Evolutionary conservation across 2,888 invertebrate species (phyloP), one percentile per base, ranked within the genome.

Genomic region (Atrina japonica): DNA sequence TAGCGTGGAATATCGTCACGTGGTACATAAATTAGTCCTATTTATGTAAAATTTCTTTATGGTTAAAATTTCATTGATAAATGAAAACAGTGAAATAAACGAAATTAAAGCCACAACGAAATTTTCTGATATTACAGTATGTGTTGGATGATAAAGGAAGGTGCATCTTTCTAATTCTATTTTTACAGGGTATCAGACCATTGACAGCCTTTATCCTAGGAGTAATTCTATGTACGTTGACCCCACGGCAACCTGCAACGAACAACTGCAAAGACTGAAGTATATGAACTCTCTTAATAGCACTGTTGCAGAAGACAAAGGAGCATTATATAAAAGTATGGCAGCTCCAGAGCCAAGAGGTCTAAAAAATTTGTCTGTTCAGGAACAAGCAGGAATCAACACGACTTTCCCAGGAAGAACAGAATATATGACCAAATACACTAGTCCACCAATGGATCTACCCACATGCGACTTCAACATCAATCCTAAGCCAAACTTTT

Each of bases 341-440:
- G 64, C 65, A 18, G 58, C 49, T 35, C 53, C 76, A 18, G 50
- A 67, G 41, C 70, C 73, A 16, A 60, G 77, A 7, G 78, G 79
- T 16, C 76, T 77, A 43, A 72, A 71, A 45, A 76, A 75, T 14
- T 82, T 82, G 66, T 85, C 83, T 11, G 83, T 88, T 18, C 90
- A 90, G 76, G 89, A 90, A 73, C 86, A 87, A 70, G 89, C 89
- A 23, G 90, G 90, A 7, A 90, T 90, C 68, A 88, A 89, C 77
- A 88, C 84, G 3, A 86, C 76, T 2, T 90, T 87, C 77, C 90
- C 90, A 3, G 90, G 89, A 18, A 76, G 61, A 49, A 87, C 89
- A 0, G 89, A 90, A 75, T 90, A 90, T 81, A 87, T 81, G 85
- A 79, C 80, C 18, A 81, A 86, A 21, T 90, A 85, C 77, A 77